Base-by-base conservation (phyloP, 2,113 vertebrate species). In the Ranitomeya variabilis region DNA sequence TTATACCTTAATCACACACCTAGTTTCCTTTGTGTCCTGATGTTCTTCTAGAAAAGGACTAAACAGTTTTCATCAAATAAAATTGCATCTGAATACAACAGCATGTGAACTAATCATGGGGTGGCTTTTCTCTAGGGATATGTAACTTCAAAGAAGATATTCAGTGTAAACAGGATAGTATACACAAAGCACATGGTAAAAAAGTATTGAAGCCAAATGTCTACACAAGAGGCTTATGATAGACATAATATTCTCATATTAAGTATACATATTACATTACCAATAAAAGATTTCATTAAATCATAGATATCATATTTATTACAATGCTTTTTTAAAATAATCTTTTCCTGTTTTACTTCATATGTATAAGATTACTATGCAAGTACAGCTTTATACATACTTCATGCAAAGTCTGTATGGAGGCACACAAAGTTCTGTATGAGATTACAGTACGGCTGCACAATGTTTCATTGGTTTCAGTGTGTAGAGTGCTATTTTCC, bases 31-130 rank as follows among this genome's bases (percentile, higher is more conserved):
- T 83, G 81, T 83, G 16, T 80, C 57, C 18, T 31, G 14, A 57
- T 80, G 26, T 80, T 80, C 37, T 67, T 62, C 57, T 8, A 52
- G 60, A 83, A 83, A 64, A 66, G 26, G 81, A 83, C 57, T 83
- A 83, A 64, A 83, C 60, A 83, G 81, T 83, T 83, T 83, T 83
- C 62, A 67, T 67, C 62, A 52, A 76, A n/a, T 83, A 67, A 83
- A 67, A 83, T 64, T 83, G 80, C 80, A 82, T 82, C 1, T 83
- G 81, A 83, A 83, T 83, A 83, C 62, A 83, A 21, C 80, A 66
- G 80, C 81, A 83, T 52, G 37, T 52, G 5, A n/a, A 67, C 10
- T 18, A 83, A 83, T 66, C 81, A 62, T 31, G 18, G 37, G 7
- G 26, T 60, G 21, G 26, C 60, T 67, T 66, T 83, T 83, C 81